Conservation (phyloP, 2,797 vertebrate genomes). For the Schizothorax lantsangensis region DNA sequence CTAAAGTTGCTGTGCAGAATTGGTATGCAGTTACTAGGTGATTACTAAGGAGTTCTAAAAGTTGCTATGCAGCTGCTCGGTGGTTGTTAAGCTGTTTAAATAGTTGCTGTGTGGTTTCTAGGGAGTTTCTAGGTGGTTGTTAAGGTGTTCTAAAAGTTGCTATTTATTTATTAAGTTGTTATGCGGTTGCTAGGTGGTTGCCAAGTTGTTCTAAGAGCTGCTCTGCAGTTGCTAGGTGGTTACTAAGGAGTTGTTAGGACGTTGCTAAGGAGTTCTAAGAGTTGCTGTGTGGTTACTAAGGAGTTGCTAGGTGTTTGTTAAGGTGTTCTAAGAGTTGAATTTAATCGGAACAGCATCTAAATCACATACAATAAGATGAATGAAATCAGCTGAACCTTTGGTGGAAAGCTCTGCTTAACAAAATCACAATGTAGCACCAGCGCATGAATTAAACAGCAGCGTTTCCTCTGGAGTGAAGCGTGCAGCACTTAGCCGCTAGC, state of each 20-base stretch:
- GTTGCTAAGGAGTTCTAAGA: not conserved
- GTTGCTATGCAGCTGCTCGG: not conserved
- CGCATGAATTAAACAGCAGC: constrained; percentile 79
- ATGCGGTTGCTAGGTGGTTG: not conserved
- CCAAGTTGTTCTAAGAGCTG: not conserved
- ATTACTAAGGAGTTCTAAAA: not conserved
- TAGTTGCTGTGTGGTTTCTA: not conserved
- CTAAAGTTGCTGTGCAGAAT: not conserved
- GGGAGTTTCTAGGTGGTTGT: not conserved
- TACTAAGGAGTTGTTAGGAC: not conserved
- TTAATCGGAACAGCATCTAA: not conserved
- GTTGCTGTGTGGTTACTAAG: not conserved
- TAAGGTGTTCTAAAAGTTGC: not conserved
- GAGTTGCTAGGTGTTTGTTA: not conserved
- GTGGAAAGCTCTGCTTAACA: constrained; percentile 63
- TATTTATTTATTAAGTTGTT: no score
- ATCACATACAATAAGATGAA: not conserved
- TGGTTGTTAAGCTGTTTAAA: not conserved
- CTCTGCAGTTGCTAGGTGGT: not conserved
- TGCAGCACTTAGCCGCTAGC: constrained; percentile 72
- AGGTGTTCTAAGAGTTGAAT: not conserved
- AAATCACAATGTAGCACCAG: constrained; percentile 66
- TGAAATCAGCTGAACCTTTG: not conserved
- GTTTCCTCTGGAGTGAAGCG: constrained; percentile 71
- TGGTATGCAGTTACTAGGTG: not conserved